These are phyloP conservation scores for Orthosia incerta DNA, from an alignment of 2,888 invertebrate genomes.

Conservation along the genomic window DNA sequence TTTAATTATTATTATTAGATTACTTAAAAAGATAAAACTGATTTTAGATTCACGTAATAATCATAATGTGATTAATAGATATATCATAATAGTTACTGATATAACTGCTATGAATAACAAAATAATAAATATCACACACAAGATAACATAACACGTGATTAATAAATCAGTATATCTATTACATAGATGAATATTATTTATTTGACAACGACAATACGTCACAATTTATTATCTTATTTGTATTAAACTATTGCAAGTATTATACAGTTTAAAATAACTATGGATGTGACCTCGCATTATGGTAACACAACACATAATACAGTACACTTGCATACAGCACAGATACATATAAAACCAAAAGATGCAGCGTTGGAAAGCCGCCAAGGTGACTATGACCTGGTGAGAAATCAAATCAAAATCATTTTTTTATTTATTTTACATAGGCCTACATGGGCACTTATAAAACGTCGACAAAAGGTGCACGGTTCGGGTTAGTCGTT, in stretches of 20 bases:
- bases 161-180: conserved; percentile 11
- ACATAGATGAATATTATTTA: conserved; percentile 1
- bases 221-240: conserved; percentile 28
- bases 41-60: conserved; percentile 9
- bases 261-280: neutral
- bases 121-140: conserved; percentile 25
- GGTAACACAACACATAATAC: neutral
- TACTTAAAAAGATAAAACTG: neutral
- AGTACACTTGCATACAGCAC: too few species aligned
- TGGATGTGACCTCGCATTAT: neutral
- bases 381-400: neutral
- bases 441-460: too few species aligned
- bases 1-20: neutral
- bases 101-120: conserved; percentile 24
- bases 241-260: neutral
- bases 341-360: too few species aligned
- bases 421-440: too few species aligned
- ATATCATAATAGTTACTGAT: conserved; percentile 4
- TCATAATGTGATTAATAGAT: conserved; percentile 5
- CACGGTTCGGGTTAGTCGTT: too few species aligned
- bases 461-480: too few species aligned
- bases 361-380: neutral
- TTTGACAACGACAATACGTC: conserved; percentile 21
- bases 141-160: conserved; percentile 26
- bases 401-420: too few species aligned